phyloP scores from a whole-genome alignment of 53 echinoderm and acorn worm species.

The Holothuria scabra region DNA sequence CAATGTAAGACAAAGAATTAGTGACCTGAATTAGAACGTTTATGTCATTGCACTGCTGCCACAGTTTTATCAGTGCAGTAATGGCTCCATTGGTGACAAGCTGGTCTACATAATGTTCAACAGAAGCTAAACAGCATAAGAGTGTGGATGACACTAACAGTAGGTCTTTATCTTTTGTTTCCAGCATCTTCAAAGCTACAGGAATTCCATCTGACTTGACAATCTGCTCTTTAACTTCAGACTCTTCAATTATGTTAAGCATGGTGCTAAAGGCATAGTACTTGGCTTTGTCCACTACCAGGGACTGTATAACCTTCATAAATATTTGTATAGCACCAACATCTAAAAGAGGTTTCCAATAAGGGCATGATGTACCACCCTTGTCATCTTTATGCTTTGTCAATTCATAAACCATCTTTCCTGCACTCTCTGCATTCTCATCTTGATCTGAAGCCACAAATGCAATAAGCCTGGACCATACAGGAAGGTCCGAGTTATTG shows the following conservation, averaged over 20 bases:
- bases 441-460: conserved; percentile 78
- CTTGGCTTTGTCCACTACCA: conserved; percentile 79
- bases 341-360: conserved; percentile 75
- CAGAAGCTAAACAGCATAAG: conserved; percentile 77
- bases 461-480: conserved; percentile 85
- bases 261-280: conserved; percentile 78
- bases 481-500: conserved; percentile 79
- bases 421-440: conserved; percentile 83
- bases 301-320: conserved; percentile 87
- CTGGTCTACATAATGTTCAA: conserved; percentile 66
- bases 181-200: conserved; percentile 71
- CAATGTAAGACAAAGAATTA: conserved; percentile 82
- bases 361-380: conserved; percentile 56
- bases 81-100: conserved; percentile 79
- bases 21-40: conserved; percentile 84
- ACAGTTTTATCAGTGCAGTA: conserved; percentile 75
- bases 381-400: conserved; percentile 58
- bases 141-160: conserved; percentile 73
- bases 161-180: conserved; percentile 72
- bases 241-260: conserved; percentile 75
- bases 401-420: conserved; percentile 75
- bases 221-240: conserved; percentile 82
- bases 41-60: conserved; percentile 76
- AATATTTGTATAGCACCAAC: conserved; percentile 66
- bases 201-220: conserved; percentile 83